phyloP scores from a whole-genome alignment of 1,140 invertebrate species.

The Lordiphosa mommai region DNA sequence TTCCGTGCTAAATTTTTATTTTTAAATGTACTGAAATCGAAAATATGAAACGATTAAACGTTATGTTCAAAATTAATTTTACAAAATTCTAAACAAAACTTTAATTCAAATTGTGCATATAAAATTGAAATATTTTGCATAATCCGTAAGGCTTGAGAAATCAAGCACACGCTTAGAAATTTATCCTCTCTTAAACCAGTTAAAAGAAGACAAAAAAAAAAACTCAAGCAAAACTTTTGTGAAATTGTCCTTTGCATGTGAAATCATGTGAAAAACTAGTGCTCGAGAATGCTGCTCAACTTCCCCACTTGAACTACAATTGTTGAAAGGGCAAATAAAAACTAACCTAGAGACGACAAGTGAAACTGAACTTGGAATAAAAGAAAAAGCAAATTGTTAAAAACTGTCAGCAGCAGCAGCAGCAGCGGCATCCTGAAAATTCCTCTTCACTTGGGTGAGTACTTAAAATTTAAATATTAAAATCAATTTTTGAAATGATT shows the following conservation, averaged over 20 bases:
- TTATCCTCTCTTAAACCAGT: neutral
- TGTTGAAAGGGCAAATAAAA: constrained; percentile 8
- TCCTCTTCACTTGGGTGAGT: constrained; percentile 18
- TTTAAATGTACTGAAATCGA: too few relatives aligned
- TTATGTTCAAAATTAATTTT: too few relatives aligned
- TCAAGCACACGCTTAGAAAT: neutral
- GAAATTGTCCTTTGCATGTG: constrained; percentile 41
- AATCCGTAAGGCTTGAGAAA: neutral
- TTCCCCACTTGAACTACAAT: too few relatives aligned
- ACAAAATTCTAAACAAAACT: neutral
- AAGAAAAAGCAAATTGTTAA: neutral
- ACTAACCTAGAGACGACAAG: constrained; percentile 20
- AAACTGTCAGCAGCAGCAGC: neutral
- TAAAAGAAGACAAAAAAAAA: neutral
- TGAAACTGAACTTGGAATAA: constrained; percentile 1
- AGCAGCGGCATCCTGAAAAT: neutral
- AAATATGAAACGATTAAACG: too few relatives aligned
- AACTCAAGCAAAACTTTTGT: neutral
- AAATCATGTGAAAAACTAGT: constrained; percentile 51
- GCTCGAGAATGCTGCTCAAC: constrained; percentile 8
- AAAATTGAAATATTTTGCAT: neutral
- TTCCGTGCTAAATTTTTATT: too few relatives aligned
- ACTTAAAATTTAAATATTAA: neutral
- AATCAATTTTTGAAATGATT: neutral
- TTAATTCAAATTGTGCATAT: neutral